A percentile compares a stretch with the other conserved stretches of the same genome.
Conservation (phyloP, 30 jellyfish, hydroid and myxozoan species). For the Nemopilema nomurai region DNA sequence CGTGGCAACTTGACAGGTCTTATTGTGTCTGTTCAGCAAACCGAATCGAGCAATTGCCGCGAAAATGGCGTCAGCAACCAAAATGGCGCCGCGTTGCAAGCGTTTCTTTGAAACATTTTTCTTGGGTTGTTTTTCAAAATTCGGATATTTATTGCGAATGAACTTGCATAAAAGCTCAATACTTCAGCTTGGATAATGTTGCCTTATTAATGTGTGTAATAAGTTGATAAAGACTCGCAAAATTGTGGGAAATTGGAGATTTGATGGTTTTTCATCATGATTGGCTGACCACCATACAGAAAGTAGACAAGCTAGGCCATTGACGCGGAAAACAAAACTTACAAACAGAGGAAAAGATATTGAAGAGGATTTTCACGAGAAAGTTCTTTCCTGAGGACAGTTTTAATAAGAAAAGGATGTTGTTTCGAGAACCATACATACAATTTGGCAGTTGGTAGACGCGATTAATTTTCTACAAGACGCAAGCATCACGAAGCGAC, state of each 20-base stretch:
- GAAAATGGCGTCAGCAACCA: constrained; percentile 41
- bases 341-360: background rate
- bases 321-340: background rate
- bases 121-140: background rate
- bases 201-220: background rate
- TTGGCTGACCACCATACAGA: background rate
- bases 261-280: background rate
- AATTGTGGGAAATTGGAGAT: too few relatives aligned
- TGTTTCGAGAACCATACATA: too few relatives aligned
- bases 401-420: too few relatives aligned
- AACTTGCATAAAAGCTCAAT: background rate
- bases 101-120: constrained; percentile 2
- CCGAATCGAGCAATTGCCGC: constrained; percentile 41
- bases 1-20: constrained; percentile 45
- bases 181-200: background rate
- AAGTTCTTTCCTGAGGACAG: too few relatives aligned
- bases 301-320: background rate
- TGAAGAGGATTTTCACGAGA: too few relatives aligned
- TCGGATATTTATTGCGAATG: background rate
- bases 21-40: constrained; percentile 7
- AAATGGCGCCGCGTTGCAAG: constrained; percentile 33
- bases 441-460: too few relatives aligned
- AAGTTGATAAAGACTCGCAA: background rate
- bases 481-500: too few relatives aligned
- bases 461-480: too few relatives aligned